Percentiles rank a stretch among this genome's conserved stretches.
Evolutionary conservation across 2,113 vertebrate species (phyloP).

Genomic region (Heterotilapia buettikoferi): DNA sequence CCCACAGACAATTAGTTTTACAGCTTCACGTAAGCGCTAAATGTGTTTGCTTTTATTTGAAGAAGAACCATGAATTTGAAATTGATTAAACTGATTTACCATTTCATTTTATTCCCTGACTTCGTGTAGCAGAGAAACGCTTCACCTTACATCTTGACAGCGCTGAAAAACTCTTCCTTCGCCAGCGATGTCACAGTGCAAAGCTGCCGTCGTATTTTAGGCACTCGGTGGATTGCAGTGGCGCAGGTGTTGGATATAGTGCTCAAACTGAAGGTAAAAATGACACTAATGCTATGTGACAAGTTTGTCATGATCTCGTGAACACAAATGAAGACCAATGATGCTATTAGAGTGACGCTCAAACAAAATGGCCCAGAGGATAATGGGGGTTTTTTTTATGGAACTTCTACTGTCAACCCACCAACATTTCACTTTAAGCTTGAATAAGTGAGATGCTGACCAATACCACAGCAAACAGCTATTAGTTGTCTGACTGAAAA

Average conservation of each 20-base stretch:
- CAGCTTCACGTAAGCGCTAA: neutral
- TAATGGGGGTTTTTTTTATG: fast-evolving
- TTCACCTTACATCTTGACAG: neutral
- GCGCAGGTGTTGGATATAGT: neutral
- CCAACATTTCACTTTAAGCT: neutral
- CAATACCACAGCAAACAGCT: neutral
- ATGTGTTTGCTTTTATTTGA: neutral
- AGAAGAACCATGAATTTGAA: neutral
- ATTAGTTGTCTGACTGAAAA: neutral
- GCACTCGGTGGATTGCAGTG: neutral
- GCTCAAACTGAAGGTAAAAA: neutral
- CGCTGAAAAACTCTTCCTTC: neutral
- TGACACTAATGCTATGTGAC: neutral
- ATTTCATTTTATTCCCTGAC: neutral
- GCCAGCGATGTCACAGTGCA: neutral
- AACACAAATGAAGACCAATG: neutral
- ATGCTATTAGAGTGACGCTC: neutral
- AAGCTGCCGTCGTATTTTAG: neutral
- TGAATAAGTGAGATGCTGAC: neutral
- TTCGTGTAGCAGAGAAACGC: neutral
- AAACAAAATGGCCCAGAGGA: neutral
- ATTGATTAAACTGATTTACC: neutral
- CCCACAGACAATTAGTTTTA: neutral
- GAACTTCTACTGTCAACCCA: neutral
- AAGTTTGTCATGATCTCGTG: neutral